Percentiles rank a stretch among this genome's conserved stretches.
phyloP scores from a whole-genome alignment of 2,888 invertebrate species.

The Ypsolopha sequella region DNA sequence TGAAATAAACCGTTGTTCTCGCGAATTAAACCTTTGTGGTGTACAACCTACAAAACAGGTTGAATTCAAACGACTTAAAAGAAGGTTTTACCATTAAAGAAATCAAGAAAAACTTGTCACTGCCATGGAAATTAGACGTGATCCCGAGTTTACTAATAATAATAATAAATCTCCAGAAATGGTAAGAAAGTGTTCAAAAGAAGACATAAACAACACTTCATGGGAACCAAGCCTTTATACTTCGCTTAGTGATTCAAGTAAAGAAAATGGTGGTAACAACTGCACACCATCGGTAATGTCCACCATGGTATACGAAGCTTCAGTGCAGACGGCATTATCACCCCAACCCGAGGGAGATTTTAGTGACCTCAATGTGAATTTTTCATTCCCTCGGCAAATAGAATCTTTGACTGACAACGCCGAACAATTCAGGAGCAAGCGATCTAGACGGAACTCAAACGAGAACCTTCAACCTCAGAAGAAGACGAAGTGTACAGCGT shows the following conservation, averaged over 20 bases:
- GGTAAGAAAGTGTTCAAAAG: conserved; percentile 37
- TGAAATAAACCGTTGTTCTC: too few species aligned
- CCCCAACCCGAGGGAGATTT: not conserved
- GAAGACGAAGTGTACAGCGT: conserved; percentile 40
- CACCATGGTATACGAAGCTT: conserved; percentile 17
- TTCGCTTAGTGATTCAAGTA: conserved; percentile 25
- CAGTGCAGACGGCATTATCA: conserved; percentile 38
- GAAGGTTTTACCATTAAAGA: not conserved
- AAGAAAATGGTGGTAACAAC: conserved; percentile 19
- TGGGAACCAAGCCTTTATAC: conserved; percentile 34
- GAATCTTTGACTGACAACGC: conserved; percentile 27
- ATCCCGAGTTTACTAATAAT: conserved; percentile 4
- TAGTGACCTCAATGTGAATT: too few species aligned
- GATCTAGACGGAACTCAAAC: conserved; percentile 35
- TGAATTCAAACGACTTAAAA: too few species aligned
- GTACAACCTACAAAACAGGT: too few species aligned
- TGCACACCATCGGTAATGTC: conserved; percentile 14
- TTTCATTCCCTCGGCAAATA: too few species aligned
- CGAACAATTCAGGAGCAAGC: conserved; percentile 33
- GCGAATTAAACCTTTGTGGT: too few species aligned
- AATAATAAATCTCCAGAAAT: conserved; percentile 41
- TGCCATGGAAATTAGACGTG: not conserved
- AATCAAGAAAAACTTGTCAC: not conserved
- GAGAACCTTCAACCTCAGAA: conserved; percentile 36
- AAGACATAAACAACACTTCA: conserved; percentile 34